A percentile compares a stretch with the other conserved stretches of the same genome.
Conservation (phyloP, 2,888 invertebrate species). For the Tachina lurida region DNA sequence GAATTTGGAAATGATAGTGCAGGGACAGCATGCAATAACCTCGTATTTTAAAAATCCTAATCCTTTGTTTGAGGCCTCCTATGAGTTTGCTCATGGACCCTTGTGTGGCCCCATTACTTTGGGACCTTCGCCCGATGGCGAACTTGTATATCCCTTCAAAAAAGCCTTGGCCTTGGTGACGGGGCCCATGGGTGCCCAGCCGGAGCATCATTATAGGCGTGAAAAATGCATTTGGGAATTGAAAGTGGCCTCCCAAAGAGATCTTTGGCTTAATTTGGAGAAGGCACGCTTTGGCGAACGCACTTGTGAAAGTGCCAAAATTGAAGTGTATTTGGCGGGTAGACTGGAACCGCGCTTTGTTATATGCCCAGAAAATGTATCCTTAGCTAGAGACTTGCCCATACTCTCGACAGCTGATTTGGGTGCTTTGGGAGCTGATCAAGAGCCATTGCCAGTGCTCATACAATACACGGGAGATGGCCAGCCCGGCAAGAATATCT, state of each 20-base stretch:
- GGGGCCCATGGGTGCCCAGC: slow-evolving; percentile 79
- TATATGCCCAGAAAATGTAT: slow-evolving; percentile 93
- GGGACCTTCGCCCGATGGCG: slow-evolving; percentile 91
- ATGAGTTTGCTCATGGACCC: slow-evolving; percentile 95
- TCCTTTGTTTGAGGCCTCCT: slow-evolving; percentile 92
- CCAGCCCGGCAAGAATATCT: slow-evolving; percentile 92
- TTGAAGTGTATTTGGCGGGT: slow-evolving; percentile 91
- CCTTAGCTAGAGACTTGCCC: slow-evolving; percentile 90
- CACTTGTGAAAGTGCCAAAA: slow-evolving; percentile 92
- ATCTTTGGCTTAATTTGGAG: slow-evolving; percentile 94
- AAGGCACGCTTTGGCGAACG: slow-evolving; percentile 93
- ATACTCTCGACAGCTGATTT: slow-evolving; percentile 91
- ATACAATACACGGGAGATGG: slow-evolving; percentile 90
- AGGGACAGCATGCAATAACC: slow-evolving; percentile 92
- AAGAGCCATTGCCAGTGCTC: slow-evolving; percentile 86
- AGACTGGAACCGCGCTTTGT: slow-evolving; percentile 90
- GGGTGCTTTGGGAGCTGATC: slow-evolving; percentile 85
- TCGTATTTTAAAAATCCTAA: slow-evolving; percentile 94
- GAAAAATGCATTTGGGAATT: slow-evolving; percentile 92
- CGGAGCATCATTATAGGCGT: slow-evolving; percentile 80
- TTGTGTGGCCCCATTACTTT: slow-evolving; percentile 92
- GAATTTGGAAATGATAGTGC: slow-evolving; percentile 91
- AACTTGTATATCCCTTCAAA: slow-evolving; percentile 93
- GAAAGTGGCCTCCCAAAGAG: slow-evolving; percentile 91
- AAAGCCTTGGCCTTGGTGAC: slow-evolving; percentile 87